Evolutionary conservation across 2,797 vertebrate species (phyloP).

Genomic region (Microchirus variegatus): DNA sequence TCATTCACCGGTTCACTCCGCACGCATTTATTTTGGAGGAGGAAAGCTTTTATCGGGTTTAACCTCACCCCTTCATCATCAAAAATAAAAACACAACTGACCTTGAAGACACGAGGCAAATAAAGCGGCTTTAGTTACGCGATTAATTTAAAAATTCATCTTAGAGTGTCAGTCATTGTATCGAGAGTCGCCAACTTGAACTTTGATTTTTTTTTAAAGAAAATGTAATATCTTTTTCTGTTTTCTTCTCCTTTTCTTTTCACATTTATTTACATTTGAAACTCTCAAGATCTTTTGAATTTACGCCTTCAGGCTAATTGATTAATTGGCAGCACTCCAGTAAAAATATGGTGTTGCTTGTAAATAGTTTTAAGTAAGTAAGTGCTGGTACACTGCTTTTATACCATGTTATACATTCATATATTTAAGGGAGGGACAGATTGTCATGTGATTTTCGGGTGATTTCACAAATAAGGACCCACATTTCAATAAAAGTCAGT

Average conservation of each 20-base stretch:
- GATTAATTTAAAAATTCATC: slow-evolving; percentile 28
- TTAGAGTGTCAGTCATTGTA: slow-evolving; percentile 14
- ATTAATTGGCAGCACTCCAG: slow-evolving; percentile 20
- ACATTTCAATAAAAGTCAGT: too few species aligned
- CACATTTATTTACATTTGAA: slow-evolving; percentile 2
- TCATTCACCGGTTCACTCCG: slow-evolving; percentile 35
- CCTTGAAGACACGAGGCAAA: slow-evolving; percentile 31
- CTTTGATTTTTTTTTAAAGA: slow-evolving; percentile 8
- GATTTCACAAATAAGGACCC: too few species aligned
- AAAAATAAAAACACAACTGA: slow-evolving; percentile 11
- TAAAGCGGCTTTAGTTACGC: slow-evolving; percentile 33
- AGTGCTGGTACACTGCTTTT: not conserved
- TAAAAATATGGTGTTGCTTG: slow-evolving; percentile 2
- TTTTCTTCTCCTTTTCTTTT: too few species aligned
- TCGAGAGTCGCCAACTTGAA: slow-evolving; percentile 7
- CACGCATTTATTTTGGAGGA: slow-evolving; percentile 28
- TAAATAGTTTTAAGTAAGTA: not conserved
- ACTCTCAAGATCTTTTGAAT: not conserved
- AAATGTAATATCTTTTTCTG: not conserved
- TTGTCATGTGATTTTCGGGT: too few species aligned
- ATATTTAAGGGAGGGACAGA: too few species aligned
- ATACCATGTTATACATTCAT: too few species aligned
- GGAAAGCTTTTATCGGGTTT: slow-evolving; percentile 49
- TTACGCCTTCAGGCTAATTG: slow-evolving; percentile 20
- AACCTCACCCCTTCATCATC: slow-evolving; percentile 12